These are phyloP conservation scores for Thysanoteuthis rhombus DNA, from an alignment of 2,888 invertebrate species.

Conservation along the genomic window DNA sequence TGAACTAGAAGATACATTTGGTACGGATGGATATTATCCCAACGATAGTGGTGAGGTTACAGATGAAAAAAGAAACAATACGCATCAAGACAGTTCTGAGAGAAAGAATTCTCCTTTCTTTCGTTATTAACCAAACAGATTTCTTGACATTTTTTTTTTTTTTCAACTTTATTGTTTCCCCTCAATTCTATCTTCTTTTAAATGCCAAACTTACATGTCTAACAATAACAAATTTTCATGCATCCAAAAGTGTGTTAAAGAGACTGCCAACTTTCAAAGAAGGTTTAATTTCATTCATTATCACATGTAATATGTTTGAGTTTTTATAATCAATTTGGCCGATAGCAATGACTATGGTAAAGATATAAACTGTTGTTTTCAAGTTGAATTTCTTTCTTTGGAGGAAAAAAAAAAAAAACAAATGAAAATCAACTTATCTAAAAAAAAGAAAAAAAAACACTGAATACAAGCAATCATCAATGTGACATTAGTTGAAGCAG, in stretches of 20 bases:
- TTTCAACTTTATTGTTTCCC: neutral
- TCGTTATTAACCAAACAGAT: neutral
- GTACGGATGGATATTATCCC: slow-evolving; percentile 13
- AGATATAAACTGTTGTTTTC: neutral
- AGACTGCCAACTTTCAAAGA: neutral
- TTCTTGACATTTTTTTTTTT: neutral
- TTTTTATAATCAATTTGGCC: neutral
- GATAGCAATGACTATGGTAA: neutral
- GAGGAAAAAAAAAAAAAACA: neutral
- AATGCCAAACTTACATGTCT: neutral
- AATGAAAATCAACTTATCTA: neutral
- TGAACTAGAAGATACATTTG: slow-evolving; percentile 21
- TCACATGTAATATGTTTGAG: neutral
- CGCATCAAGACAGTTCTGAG: slow-evolving; percentile 20
- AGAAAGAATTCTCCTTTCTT: slow-evolving; percentile 18
- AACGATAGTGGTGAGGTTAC: slow-evolving; percentile 2
- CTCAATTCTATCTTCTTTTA: neutral
- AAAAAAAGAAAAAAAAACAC: neutral
- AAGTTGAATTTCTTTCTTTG: neutral
- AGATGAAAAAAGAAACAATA: neutral
- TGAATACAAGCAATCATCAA: neutral
- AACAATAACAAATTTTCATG: neutral
- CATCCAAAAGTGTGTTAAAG: neutral
- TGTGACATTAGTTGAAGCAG: neutral
- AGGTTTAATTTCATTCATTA: neutral